phyloP scores from a whole-genome alignment of 2,797 vertebrate genomes.

The Buceros bicornis region DNA sequence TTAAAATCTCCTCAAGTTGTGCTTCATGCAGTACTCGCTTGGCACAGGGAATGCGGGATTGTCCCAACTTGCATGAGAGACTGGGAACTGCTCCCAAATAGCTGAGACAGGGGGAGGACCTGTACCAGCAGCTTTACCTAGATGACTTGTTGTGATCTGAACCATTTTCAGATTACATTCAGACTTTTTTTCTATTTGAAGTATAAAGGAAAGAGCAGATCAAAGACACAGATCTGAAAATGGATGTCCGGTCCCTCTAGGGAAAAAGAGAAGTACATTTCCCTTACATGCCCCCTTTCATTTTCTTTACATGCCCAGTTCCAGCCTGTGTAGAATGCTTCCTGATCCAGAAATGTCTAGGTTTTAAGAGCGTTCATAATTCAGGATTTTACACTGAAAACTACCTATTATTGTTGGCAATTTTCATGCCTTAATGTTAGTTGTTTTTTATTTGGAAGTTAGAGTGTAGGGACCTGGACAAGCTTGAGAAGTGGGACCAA shows the following conservation, averaged over 20 bases:
- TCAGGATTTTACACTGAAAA: neutral
- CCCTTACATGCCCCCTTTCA: neutral
- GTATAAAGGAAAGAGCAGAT: neutral
- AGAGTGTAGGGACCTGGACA: neutral
- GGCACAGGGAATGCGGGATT: conserved; percentile 26
- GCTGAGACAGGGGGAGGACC: neutral
- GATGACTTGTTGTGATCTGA: conserved; percentile 14
- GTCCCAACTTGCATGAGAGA: conserved; percentile 13
- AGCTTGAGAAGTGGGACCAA: neutral
- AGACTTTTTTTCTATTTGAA: neutral
- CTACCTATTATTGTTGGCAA: neutral
- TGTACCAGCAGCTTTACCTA: neutral
- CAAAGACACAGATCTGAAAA: conserved; percentile 5
- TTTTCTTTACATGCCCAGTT: no score
- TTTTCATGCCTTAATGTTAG: neutral
- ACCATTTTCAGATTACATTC: neutral
- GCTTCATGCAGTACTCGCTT: neutral
- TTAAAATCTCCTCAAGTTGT: neutral
- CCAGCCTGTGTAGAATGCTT: neutral
- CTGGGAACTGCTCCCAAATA: conserved; percentile 16
- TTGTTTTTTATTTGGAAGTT: neutral
- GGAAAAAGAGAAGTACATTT: neutral
- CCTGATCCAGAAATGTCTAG: neutral
- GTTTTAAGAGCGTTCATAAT: neutral
- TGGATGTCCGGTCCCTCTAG: neutral